These are phyloP conservation scores for Cantharis nigra DNA, from an alignment of 2,888 invertebrate genomes.

Conservation along the genomic window DNA sequence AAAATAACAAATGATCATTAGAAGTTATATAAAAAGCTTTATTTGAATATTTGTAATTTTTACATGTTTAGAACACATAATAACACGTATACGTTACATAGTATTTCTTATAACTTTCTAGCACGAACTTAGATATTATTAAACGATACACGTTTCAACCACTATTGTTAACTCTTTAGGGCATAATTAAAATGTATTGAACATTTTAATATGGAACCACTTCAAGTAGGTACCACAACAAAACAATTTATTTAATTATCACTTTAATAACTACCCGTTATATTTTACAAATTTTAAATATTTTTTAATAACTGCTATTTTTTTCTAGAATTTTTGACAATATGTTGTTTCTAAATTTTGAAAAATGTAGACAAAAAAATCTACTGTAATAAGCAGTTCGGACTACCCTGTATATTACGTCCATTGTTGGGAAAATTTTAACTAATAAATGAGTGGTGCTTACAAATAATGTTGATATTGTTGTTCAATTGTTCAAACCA, in stretches of 20 bases:
- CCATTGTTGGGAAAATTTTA: too few species aligned
- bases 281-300: too few species aligned
- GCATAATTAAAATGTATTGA: background rate
- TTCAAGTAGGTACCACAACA: background rate
- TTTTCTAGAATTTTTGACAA: too few species aligned
- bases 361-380: too few species aligned
- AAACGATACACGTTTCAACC: background rate
- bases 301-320: too few species aligned
- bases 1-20: background rate
- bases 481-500: too few species aligned
- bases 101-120: background rate
- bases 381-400: too few species aligned
- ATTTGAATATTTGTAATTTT: background rate
- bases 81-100: background rate
- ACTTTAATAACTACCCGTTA: too few species aligned
- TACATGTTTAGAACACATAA: slow-evolving; percentile 1
- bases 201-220: background rate
- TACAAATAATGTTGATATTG: too few species aligned
- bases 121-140: slow-evolving; percentile 1
- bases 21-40: background rate
- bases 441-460: too few species aligned
- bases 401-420: too few species aligned
- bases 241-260: background rate
- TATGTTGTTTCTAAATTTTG: too few species aligned
- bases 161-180: background rate